Conservation (phyloP, 1,140 invertebrate genomes). For the Epicauta chinensis region DNA sequence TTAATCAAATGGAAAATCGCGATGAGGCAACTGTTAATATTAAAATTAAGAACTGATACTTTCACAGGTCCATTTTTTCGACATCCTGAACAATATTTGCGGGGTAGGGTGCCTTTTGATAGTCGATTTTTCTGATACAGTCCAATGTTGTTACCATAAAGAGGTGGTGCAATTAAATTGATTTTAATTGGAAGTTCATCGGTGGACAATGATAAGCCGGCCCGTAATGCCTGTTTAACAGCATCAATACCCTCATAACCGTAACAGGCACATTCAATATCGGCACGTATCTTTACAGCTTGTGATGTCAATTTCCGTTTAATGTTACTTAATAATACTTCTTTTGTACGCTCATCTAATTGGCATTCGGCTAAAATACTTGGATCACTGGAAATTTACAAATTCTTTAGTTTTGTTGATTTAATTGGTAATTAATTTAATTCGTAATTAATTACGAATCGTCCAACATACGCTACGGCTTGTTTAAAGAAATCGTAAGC, state of each 20-base stretch:
- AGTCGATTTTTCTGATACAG: too few relatives aligned
- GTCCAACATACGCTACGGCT: conserved; percentile 79
- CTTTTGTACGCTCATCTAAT: conserved; percentile 87
- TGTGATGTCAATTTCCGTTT: conserved; percentile 95
- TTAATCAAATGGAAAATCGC: too few relatives aligned
- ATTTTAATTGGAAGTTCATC: conserved; percentile 96
- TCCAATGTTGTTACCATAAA: conserved; percentile 65
- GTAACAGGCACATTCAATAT: conserved; percentile 98
- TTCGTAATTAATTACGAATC: neutral
- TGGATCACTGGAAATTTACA: conserved; percentile 66
- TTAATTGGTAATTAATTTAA: conserved; percentile 11
- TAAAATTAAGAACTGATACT: too few relatives aligned
- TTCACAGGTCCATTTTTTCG: too few relatives aligned
- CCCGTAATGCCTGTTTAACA: conserved; percentile 87
- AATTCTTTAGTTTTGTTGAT: neutral
- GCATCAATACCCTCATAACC: conserved; percentile 99
- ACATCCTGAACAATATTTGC: too few relatives aligned
- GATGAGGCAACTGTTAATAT: too few relatives aligned
- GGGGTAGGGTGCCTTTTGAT: too few relatives aligned
- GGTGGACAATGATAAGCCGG: conserved; percentile 88
- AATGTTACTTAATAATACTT: conserved; percentile 91
- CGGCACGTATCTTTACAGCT: conserved; percentile 95
- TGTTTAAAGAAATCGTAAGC: conserved; percentile 99
- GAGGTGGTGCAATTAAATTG: conserved; percentile 96
- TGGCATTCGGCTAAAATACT: conserved; percentile 94